Evolutionary conservation across 2,797 vertebrate species (phyloP), one percentile per base, ranked within the genome.

Genomic region (Phylloscopus collybita): DNA sequence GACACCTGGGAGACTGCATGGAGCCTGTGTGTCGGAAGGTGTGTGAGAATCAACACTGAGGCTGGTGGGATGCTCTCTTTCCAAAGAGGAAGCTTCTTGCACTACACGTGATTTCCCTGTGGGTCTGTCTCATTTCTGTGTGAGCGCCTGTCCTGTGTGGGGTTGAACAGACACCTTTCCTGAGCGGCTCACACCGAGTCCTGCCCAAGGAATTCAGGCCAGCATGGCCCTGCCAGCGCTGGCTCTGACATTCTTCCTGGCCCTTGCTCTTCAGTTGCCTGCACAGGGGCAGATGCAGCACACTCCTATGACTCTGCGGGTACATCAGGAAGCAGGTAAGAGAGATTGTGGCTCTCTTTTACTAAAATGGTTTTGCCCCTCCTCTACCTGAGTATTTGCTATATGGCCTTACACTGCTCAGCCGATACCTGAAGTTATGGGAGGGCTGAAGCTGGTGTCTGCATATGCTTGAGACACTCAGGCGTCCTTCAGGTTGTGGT

Each of bases 11-110:
- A 60, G 22, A 44, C 3, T 15, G 7, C 29, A 49, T 7, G 0
- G 1, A 80, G 26, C 21, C 9, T 44, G 20, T 59, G 3, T 71
- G 60, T 0, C 1, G 44, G 32, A 71, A 65, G 64, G 21, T 16
- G 54, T 3, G 11, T 1, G 3, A 87, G 38, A 42, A 85, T 54
- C 8, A 44, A 30, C 7, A 40, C 45, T 64, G 36, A 1, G 25
- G 51, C 16, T 0, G 2, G 50, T 62, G 36, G 30, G 29, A 81
- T 0, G 1, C 17, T 75, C 5, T 66, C 22, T 79, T 73, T 53
- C 56, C 45, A 74, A 93, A 89, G 60, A 91, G 95, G 95, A 96
- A 96, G 89, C 69, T 72, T 70, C 29, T 73, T 84, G 25, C 8
- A 61, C 42, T 23, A 11, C 44, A 47, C 34, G 49, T 29, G 10